Base-by-base conservation (phyloP, 2,113 vertebrate species). In the Nestor notabilis region DNA sequence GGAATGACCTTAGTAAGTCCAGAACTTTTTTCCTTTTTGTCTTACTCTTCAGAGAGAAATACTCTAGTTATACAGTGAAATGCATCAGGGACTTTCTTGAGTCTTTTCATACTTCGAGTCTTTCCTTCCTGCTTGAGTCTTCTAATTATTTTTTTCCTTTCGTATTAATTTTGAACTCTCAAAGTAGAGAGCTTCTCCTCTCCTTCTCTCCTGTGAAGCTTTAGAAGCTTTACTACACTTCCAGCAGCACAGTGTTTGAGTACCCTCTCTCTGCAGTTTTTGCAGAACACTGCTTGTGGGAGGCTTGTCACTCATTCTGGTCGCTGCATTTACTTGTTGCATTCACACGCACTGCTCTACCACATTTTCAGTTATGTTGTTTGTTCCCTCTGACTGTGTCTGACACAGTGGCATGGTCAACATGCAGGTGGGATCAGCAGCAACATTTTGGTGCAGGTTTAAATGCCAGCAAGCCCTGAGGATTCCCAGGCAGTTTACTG, bases 1-100 rank as follows among this genome's bases (percentile, higher is more conserved):
- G 75, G 37, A 89, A 91, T 93, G 96, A 95, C 94, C 81, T 77
- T 70, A 77, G 96, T 94, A 98, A 97, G 97, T 96, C 33, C 1
- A 55, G 28, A 68, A 89, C 33, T 74, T 86, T 86, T 74, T 60
- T 88, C 25, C 29, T 91, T 58, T 89, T 87, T 35, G 9, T 89
- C 93, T 81, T 93, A 66, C 66, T 94, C 29, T 79, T 35, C 79
- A 75, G 52, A 95, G 44, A 82, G 43, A 97, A 95, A 84, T 46
- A 31, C 15, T 44, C 23, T 33, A 53, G 82, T 79, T 61, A 65
- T 66, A 13, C 13, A 74, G 29, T 68, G 20, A 83, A 37, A 35
- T 1, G 4, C 50, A 78, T 58, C 6, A 50, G 87, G 56, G 61
- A 44, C 33, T 61, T 68, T 29, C 72, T 77, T 75, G 19, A 72